Conservation (phyloP, 2,113 vertebrate species). For the Corythoichthys intestinalis region DNA sequence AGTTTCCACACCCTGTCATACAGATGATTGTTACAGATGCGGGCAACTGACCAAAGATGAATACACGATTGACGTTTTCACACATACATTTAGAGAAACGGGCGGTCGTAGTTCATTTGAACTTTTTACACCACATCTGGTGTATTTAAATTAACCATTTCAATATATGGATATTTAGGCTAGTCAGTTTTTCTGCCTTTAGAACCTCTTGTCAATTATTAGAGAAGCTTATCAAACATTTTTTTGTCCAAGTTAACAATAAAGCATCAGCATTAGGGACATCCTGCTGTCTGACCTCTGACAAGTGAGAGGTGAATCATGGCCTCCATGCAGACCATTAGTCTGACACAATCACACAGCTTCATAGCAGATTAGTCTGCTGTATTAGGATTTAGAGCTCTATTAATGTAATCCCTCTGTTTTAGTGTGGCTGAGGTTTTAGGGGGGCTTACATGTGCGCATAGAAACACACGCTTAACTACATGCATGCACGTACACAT, state of each 20-base stretch:
- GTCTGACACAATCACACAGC: slow-evolving; percentile 70
- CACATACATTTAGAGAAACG: too few relatives aligned
- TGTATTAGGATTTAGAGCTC: slow-evolving; percentile 73
- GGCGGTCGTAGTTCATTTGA: too few relatives aligned
- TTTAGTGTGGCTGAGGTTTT: slow-evolving; percentile 65
- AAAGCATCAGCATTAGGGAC: slow-evolving; percentile 32
- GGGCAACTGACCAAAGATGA: too few relatives aligned
- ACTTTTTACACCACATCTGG: too few relatives aligned
- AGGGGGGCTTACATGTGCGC: slow-evolving; percentile 63
- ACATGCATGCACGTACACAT: slow-evolving; percentile 59
- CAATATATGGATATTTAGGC: too few relatives aligned
- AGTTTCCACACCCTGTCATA: too few relatives aligned
- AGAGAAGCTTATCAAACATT: slow-evolving; percentile 15
- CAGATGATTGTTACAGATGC: too few relatives aligned
- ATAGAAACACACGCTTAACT: slow-evolving; percentile 55
- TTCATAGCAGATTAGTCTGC: slow-evolving; percentile 73
- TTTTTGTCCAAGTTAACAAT: slow-evolving; percentile 19
- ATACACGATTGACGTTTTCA: too few relatives aligned
- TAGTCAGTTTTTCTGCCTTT: too few relatives aligned
- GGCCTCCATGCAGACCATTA: slow-evolving; percentile 68
- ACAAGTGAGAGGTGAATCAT: slow-evolving; percentile 64
- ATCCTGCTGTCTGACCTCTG: slow-evolving; percentile 59
- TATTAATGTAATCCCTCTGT: slow-evolving; percentile 77
- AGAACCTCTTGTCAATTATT: slow-evolving; percentile 9
- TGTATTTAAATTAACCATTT: too few relatives aligned